These are phyloP conservation scores for Telenomus remus DNA, from an alignment of 1,140 invertebrate genomes.

Conservation along the genomic window DNA sequence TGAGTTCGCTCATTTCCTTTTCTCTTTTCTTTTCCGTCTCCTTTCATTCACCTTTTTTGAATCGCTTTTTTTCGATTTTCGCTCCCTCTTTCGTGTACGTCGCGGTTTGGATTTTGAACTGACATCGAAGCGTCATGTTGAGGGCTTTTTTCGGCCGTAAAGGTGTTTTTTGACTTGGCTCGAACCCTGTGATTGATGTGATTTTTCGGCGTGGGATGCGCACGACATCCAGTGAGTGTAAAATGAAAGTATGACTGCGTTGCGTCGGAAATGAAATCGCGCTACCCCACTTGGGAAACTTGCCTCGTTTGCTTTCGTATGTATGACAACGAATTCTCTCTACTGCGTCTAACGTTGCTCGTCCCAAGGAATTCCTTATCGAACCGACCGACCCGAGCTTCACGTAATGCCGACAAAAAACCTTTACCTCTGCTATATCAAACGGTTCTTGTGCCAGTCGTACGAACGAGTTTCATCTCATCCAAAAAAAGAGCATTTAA, in stretches of 20 bases:
- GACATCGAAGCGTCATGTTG: too few relatives aligned
- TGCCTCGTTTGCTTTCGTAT: conserved; percentile 3
- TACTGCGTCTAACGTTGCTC: neutral
- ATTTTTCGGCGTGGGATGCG: conserved; percentile 30
- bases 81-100: too few relatives aligned
- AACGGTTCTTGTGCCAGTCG: too few relatives aligned
- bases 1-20: conserved; percentile 10
- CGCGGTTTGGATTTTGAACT: too few relatives aligned
- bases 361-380: neutral
- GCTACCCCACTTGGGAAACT: neutral
- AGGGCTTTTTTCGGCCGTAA: too few relatives aligned
- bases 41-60: too few relatives aligned
- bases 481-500: too few relatives aligned
- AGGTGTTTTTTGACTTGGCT: too few relatives aligned
- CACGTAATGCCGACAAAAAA: too few relatives aligned
- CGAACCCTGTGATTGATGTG: conserved; percentile 36
- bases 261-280: conserved; percentile 20
- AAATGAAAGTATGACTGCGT: conserved; percentile 23
- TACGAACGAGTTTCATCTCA: neutral
- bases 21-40: neutral
- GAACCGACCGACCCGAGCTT: neutral
- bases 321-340: conserved; percentile 1
- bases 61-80: neutral
- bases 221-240: conserved; percentile 1
- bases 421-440: too few relatives aligned